A percentile compares a stretch with the other conserved stretches of the same genome.
Evolutionary conservation across 2,888 invertebrate species (phyloP).

Genomic region (Callyntrura sp.): DNA sequence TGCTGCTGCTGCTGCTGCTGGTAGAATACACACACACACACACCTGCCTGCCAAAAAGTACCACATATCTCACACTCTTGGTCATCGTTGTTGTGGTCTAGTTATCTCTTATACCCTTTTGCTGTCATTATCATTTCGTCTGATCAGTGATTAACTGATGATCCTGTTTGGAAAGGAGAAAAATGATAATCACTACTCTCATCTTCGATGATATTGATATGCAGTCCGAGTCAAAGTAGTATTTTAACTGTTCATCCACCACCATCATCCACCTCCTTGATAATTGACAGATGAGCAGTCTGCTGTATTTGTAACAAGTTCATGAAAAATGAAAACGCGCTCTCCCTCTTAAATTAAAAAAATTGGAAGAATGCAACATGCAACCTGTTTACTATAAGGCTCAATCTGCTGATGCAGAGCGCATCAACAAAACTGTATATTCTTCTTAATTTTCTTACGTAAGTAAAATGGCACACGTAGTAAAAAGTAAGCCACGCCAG

Average conservation of each 20-base stretch:
- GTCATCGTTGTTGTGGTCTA: not conserved
- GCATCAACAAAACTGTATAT: no score
- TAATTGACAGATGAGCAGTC: conserved; percentile 39
- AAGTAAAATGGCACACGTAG: conserved; percentile 6
- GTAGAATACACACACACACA: not conserved
- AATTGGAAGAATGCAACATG: conserved; percentile 11
- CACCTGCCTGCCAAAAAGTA: not conserved
- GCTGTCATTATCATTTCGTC: conserved; percentile 2
- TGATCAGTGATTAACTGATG: conserved; percentile 46
- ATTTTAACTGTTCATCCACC: not conserved
- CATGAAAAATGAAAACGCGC: conserved; percentile 50
- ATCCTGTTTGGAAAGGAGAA: conserved; percentile 48
- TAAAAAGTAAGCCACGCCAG: conserved; percentile 20
- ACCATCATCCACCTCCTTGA: not conserved
- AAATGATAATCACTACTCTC: conserved; percentile 30
- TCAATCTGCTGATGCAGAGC: not conserved
- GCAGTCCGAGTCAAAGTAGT: not conserved
- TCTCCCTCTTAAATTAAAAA: conserved; percentile 29
- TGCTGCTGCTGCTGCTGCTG: no score
- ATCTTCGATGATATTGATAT: conserved; percentile 43
- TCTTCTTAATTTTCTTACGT: conserved; percentile 1
- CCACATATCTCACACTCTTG: not conserved
- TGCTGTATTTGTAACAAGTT: conserved; percentile 70
- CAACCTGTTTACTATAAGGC: not conserved
- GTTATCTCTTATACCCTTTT: not conserved